Conservation (phyloP, 2,113 vertebrate genomes). For the Eulacestoma nigropectus region DNA sequence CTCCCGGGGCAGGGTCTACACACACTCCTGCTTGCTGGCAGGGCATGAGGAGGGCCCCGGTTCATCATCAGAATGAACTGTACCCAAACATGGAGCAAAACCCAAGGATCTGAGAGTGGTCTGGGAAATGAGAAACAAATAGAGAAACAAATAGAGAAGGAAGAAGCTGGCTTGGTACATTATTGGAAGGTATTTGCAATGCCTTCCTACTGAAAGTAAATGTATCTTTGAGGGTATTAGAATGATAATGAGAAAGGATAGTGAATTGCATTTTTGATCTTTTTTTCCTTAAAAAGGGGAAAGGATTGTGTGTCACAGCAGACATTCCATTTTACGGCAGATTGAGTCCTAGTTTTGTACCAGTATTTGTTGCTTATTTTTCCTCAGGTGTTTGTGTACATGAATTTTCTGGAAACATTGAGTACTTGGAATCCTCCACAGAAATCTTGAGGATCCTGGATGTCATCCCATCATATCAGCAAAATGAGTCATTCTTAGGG, state of each 20-base stretch:
- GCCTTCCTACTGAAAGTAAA: neutral
- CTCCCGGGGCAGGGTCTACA: neutral
- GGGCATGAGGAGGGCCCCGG: neutral
- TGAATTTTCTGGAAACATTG: neutral
- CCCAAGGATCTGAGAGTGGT: constrained; percentile 22
- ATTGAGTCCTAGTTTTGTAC: neutral
- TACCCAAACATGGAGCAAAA: constrained; percentile 32
- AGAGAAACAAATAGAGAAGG: constrained; percentile 57
- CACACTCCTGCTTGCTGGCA: neutral
- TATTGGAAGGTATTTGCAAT: constrained; percentile 46
- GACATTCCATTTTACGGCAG: neutral
- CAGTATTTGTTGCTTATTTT: neutral
- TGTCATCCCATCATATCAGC: rapidly evolving
- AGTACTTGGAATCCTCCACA: neutral
- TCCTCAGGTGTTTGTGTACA: neutral
- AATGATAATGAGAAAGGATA: neutral
- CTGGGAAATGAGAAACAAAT: constrained; percentile 50
- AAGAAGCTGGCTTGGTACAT: constrained; percentile 24
- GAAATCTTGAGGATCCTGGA: neutral
- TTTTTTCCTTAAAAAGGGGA: neutral
- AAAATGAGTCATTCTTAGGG: neutral
- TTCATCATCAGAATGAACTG: neutral
- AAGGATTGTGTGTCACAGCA: neutral
- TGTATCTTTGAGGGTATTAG: neutral
- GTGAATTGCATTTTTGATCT: neutral